Percentiles rank a stretch among this genome's conserved stretches.
These are phyloP conservation scores for Montipora foliosa DNA, from an alignment of 64 coral and sea anemone genomes.

Conservation along the genomic window DNA sequence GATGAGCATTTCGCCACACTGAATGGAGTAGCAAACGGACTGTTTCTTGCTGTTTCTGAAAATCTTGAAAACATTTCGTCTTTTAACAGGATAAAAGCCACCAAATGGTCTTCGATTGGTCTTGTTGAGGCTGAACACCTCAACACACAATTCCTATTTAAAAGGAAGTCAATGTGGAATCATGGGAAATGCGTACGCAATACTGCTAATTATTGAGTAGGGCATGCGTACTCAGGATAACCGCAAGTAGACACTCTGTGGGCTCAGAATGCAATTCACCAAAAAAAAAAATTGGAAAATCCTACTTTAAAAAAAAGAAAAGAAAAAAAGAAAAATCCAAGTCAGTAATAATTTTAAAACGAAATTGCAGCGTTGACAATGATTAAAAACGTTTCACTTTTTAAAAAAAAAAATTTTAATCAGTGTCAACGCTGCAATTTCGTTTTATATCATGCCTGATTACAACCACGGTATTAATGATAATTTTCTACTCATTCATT, in stretches of 20 bases:
- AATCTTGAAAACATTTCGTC: conserved; percentile 91
- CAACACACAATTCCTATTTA: conserved; percentile 22
- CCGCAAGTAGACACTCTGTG: neutral
- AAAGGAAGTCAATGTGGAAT: conserved; percentile 45
- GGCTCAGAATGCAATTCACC: neutral
- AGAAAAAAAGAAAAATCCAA: no score
- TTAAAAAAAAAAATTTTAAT: no score
- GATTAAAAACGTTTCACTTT: no score
- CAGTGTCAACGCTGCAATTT: no score
- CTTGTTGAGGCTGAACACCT: conserved; percentile 28
- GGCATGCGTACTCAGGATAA: neutral
- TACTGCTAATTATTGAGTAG: conserved; percentile 32
- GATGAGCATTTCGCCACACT: conserved; percentile 79
- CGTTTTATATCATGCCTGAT: no score
- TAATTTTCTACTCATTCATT: no score
- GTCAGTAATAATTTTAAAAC: no score
- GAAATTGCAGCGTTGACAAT: no score
- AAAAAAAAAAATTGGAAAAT: no score
- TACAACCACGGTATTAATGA: no score
- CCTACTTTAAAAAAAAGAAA: no score
- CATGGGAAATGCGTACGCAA: conserved; percentile 68
- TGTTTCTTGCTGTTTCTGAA: conserved; percentile 90
- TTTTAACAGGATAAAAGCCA: neutral
- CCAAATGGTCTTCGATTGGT: neutral
- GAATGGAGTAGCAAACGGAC: conserved; percentile 75